These are phyloP conservation scores for Spodoptera exigua DNA, from an alignment of 2,888 invertebrate genomes.

Conservation along the genomic window DNA sequence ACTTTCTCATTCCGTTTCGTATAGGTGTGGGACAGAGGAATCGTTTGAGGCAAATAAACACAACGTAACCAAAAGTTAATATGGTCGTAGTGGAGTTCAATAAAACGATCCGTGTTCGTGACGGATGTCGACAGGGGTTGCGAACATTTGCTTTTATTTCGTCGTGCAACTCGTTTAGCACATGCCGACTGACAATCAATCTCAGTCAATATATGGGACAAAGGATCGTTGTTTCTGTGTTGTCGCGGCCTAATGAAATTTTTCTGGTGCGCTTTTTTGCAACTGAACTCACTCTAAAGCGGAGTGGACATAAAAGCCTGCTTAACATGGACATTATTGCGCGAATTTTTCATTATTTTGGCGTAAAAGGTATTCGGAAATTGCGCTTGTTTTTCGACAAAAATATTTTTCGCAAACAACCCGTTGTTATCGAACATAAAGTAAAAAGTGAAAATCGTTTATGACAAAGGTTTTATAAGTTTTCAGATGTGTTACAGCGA, in stretches of 20 bases:
- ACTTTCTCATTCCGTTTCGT: conserved; percentile 45
- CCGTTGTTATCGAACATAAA: neutral
- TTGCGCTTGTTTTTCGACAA: conserved; percentile 8
- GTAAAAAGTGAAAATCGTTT: conserved; percentile 1
- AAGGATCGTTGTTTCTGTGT: conserved; percentile 81
- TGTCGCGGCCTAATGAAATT: conserved; percentile 80
- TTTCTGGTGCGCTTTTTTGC: conserved; percentile 70
- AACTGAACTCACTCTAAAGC: conserved; percentile 40
- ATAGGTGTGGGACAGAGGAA: conserved; percentile 52
- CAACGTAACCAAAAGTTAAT: conserved; percentile 75
- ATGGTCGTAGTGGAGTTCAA: conserved; percentile 75
- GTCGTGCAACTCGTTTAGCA: conserved; percentile 83
- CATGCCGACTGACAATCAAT: conserved; percentile 87
- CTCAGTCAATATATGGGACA: conserved; percentile 86
- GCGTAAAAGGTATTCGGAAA: conserved; percentile 17
- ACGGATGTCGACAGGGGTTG: conserved; percentile 82
- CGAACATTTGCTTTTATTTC: conserved; percentile 85
- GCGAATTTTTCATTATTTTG: conserved; percentile 18
- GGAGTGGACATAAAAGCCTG: conserved; percentile 35
- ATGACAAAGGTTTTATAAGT: neutral
- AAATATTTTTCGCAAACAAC: conserved; percentile 15
- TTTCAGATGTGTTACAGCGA: neutral
- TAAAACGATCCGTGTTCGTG: conserved; percentile 81
- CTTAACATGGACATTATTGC: conserved; percentile 25
- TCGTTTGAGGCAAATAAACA: conserved; percentile 58